Conservation (phyloP, 2,113 vertebrate species). For the Cololabis saira region DNA sequence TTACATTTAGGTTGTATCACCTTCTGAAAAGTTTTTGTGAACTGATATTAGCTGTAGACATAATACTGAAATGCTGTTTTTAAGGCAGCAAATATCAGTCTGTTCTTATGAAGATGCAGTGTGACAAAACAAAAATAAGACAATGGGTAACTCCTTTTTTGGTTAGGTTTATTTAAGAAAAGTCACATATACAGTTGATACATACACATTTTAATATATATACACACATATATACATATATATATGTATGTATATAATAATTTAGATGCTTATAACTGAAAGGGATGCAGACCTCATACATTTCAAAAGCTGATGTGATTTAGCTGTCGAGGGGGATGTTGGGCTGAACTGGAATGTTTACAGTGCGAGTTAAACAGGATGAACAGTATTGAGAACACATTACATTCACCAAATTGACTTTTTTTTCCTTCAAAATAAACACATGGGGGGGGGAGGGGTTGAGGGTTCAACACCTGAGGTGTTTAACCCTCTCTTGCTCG, state of each 20-base stretch:
- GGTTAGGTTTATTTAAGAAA: conserved; percentile 76
- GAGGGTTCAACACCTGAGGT: conserved; percentile 38
- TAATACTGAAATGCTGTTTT: too few relatives aligned
- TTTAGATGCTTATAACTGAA: conserved; percentile 68
- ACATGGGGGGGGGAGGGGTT: background rate
- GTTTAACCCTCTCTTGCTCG: background rate
- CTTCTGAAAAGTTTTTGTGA: too few relatives aligned
- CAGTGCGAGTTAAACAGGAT: conserved; percentile 73
- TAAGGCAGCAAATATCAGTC: background rate
- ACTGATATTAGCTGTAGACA: too few relatives aligned
- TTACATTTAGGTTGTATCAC: too few relatives aligned
- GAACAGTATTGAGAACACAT: conserved; percentile 78
- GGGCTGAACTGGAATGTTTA: conserved; percentile 70
- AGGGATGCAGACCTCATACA: conserved; percentile 50
- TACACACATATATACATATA: too few relatives aligned
- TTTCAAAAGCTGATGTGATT: conserved; percentile 44
- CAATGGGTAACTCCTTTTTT: conserved; percentile 21
- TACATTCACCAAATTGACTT: conserved; percentile 66
- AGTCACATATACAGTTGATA: conserved; percentile 76
- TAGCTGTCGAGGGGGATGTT: conserved; percentile 26
- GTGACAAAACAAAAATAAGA: background rate
- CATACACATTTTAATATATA: too few relatives aligned
- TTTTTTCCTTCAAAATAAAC: conserved; percentile 18
- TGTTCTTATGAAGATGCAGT: background rate
- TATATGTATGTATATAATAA: conserved; percentile 75